phyloP scores from a whole-genome alignment of 2,113 vertebrate species.

The Trochalopteron elliotii region DNA sequence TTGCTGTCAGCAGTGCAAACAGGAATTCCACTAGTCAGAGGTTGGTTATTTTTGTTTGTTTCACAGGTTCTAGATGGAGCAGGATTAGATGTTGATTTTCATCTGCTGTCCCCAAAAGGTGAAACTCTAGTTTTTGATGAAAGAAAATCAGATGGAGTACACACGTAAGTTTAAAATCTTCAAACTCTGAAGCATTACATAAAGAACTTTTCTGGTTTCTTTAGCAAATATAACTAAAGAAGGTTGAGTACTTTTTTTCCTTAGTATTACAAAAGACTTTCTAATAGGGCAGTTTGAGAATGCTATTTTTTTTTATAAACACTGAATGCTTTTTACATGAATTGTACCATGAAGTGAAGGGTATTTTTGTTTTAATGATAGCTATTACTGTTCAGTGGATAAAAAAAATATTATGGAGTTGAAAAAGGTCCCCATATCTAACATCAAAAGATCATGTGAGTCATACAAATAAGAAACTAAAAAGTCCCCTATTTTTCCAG shows the following conservation, averaged over 20 bases:
- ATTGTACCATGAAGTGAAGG: not conserved
- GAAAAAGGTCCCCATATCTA: not conserved
- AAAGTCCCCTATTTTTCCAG: not conserved
- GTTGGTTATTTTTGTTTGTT: not conserved
- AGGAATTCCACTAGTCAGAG: not conserved
- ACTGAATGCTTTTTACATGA: not conserved
- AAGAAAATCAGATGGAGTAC: conserved; percentile 93
- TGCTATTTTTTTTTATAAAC: not conserved
- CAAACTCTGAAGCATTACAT: not conserved
- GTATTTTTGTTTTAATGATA: not conserved
- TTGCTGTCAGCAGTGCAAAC: not conserved
- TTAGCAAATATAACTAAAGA: not conserved
- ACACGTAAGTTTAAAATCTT: conserved; percentile 85
- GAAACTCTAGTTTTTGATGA: conserved; percentile 86
- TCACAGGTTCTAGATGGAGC: conserved; percentile 92
- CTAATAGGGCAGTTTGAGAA: not conserved
- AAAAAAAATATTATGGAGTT: not conserved
- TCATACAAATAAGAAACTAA: not conserved
- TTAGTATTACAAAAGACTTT: not conserved
- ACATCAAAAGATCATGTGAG: not conserved
- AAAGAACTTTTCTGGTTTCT: not conserved
- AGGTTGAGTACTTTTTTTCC: not conserved
- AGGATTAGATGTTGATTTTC: conserved; percentile 93
- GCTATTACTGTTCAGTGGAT: not conserved
- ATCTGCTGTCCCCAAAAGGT: conserved; percentile 85